Percentiles rank a stretch among this genome's conserved stretches.
phyloP scores from a whole-genome alignment of 2,888 invertebrate genomes.

The Teleiodes luculella region DNA sequence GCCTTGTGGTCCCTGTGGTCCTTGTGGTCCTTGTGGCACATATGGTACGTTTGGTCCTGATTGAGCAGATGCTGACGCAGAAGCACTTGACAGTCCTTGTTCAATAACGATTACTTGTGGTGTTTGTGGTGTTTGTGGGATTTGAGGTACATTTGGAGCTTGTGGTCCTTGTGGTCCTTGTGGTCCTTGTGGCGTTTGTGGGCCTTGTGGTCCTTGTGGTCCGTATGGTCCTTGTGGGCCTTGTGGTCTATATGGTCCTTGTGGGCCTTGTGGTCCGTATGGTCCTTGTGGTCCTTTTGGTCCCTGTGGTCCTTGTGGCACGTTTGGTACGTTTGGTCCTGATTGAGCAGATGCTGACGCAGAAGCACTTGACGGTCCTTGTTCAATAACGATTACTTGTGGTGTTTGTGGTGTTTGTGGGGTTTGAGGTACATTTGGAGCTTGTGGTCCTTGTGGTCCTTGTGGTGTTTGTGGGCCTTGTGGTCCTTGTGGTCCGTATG shows the following conservation, averaged over 20 bases:
- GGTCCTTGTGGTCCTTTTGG: constrained; percentile 11
- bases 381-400: neutral
- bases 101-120: no score
- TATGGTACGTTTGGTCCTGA: neutral
- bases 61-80: neutral
- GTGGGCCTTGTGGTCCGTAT: neutral
- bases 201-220: constrained; percentile 7
- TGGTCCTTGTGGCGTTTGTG: no score
- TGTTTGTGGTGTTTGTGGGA: neutral
- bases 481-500: constrained; percentile 7
- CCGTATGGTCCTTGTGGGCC: neutral
- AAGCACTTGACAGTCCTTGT: constrained; percentile 5
- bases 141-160: neutral
- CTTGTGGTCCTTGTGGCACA: no score
- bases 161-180: constrained; percentile 2
- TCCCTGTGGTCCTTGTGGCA: neutral
- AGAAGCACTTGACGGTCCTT: no score
- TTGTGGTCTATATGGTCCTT: no score
- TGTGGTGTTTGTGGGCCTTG: constrained; percentile 8
- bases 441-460: constrained; percentile 1
- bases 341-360: neutral
- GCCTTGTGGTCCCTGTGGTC: no score
- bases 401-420: neutral
- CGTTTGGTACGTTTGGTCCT: constrained; percentile 1
- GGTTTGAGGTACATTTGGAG: neutral